These are phyloP conservation scores for Stenichneumon culpator DNA, from an alignment of 2,888 invertebrate species.

Conservation along the genomic window DNA sequence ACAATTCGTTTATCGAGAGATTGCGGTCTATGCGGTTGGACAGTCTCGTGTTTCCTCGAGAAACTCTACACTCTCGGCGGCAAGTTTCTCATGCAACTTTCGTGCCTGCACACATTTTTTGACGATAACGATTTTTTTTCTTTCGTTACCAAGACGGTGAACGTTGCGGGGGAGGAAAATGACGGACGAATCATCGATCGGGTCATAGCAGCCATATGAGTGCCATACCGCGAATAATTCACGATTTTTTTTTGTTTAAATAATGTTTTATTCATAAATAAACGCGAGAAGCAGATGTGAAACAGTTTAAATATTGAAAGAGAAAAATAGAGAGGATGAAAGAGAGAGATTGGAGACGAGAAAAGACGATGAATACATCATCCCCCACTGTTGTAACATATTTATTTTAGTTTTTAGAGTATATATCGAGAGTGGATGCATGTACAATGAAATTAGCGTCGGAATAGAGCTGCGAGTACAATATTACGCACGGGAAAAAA, in stretches of 20 bases:
- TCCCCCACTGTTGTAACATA: conserved; percentile 71
- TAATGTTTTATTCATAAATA: conserved; percentile 72
- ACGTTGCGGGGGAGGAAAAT: conserved; percentile 39
- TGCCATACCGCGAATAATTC: conserved; percentile 82
- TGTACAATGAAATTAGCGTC: conserved; percentile 34
- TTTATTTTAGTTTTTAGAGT: conserved; percentile 73
- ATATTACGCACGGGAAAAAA: conserved; percentile 21
- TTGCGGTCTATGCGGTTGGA: conserved; percentile 55
- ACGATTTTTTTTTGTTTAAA: conserved; percentile 69
- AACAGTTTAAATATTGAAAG: conserved; percentile 30
- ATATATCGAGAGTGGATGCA: conserved; percentile 53
- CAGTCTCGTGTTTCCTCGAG: conserved; percentile 57
- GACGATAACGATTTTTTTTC: conserved; percentile 22
- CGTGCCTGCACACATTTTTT: neutral
- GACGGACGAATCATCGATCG: conserved; percentile 65
- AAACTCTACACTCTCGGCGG: conserved; percentile 58
- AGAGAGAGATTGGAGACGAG: conserved; percentile 18
- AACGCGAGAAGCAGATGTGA: conserved; percentile 48
- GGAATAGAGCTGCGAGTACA: conserved; percentile 29
- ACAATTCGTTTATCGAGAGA: conserved; percentile 30
- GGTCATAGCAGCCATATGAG: conserved; percentile 83
- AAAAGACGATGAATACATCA: conserved; percentile 41
- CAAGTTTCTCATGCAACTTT: conserved; percentile 41
- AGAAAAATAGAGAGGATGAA: neutral
- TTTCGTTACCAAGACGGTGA: conserved; percentile 5